phyloP scores from a whole-genome alignment of 2,888 invertebrate genomes.

The Sabatieria punctata region DNA sequence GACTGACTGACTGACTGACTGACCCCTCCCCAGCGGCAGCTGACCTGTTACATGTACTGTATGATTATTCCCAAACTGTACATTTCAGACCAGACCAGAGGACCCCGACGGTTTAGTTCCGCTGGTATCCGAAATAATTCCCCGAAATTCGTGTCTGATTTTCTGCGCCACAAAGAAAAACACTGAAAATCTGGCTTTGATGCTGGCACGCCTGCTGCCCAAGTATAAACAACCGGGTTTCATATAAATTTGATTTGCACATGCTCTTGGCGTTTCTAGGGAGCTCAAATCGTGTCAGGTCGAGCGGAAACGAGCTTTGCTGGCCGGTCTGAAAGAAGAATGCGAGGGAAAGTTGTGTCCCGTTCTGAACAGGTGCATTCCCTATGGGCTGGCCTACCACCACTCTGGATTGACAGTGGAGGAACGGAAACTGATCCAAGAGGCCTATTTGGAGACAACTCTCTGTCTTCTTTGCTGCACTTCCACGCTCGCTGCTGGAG shows the following conservation, averaged over 20 bases:
- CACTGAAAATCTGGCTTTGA: conserved; percentile 68
- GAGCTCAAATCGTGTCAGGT: neutral
- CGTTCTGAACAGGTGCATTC: conserved; percentile 49
- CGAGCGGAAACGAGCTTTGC: neutral
- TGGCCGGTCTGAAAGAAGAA: conserved; percentile 35
- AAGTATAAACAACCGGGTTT: too few species aligned
- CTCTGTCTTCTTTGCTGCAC: conserved; percentile 79
- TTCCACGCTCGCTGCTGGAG: conserved; percentile 90
- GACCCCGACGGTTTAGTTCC: conserved; percentile 68
- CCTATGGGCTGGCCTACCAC: conserved; percentile 75
- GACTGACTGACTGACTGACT: too few species aligned
- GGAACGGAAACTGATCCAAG: conserved; percentile 62
- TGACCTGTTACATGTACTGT: too few species aligned
- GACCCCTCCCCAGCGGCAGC: too few species aligned
- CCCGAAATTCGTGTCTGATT: conserved; percentile 59
- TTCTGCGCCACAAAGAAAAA: conserved; percentile 85
- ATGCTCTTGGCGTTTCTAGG: conserved; percentile 6
- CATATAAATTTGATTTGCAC: too few species aligned
- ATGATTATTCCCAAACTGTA: too few species aligned
- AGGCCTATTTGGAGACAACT: conserved; percentile 40
- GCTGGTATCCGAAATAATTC: conserved; percentile 61
- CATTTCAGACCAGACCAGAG: conserved; percentile 19
- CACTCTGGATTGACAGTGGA: conserved; percentile 66
- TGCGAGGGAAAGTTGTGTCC: conserved; percentile 49
- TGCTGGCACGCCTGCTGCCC: conserved; percentile 50